Percentiles rank a stretch among this genome's conserved stretches.
Evolutionary conservation across 2,888 invertebrate genomes (phyloP).

Genomic region (Lamellibrachia columna): DNA sequence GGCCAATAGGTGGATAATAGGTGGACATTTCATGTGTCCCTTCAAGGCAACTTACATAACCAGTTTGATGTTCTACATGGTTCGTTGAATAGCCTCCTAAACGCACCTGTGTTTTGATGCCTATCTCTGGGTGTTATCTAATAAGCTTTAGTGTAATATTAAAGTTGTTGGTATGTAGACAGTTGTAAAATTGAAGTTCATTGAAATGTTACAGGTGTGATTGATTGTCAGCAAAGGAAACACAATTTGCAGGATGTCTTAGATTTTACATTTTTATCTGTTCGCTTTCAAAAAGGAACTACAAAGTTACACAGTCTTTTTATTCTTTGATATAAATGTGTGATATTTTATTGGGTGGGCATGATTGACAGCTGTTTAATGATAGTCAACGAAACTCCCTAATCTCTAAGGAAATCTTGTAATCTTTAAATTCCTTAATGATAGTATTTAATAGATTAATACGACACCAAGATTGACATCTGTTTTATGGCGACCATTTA

Average conservation of each 20-base stretch:
- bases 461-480: background rate
- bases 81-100: background rate
- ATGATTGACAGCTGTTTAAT: background rate
- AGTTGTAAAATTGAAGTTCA: background rate
- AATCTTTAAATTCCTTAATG: background rate
- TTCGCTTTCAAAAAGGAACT: background rate
- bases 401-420: background rate
- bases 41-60: background rate
- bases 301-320: background rate
- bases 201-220: background rate
- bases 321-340: background rate
- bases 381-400: background rate
- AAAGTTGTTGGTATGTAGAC: background rate
- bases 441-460: constrained; percentile 9
- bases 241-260: background rate
- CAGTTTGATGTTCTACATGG: background rate
- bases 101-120: background rate
- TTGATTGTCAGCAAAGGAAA: background rate
- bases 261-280: background rate
- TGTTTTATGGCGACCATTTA: background rate
- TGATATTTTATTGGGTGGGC: background rate
- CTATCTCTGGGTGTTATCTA: background rate
- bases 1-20: background rate
- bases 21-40: background rate
- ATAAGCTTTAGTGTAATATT: background rate